A percentile compares a stretch with the other conserved stretches of the same genome.
These are phyloP conservation scores for Brotogeris chrysoptera DNA, from an alignment of 2,797 vertebrate species.

Conservation along the genomic window DNA sequence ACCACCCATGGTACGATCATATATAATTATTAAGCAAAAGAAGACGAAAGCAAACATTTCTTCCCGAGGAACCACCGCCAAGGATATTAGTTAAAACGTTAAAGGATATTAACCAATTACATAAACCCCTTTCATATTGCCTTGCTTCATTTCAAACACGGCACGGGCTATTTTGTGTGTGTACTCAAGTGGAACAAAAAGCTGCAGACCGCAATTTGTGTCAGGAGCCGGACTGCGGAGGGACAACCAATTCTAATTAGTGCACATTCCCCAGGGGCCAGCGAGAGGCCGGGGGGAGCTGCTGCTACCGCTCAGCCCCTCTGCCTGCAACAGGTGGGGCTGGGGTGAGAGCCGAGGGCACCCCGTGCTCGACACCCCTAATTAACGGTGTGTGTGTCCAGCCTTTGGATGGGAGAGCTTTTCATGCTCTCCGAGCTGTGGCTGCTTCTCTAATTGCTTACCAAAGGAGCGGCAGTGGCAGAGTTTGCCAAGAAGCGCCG, in stretches of 20 bases:
- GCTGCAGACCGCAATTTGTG: slow-evolving; percentile 87
- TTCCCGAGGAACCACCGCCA: slow-evolving; percentile 64
- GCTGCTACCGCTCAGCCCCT: slow-evolving; percentile 65
- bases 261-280: slow-evolving; percentile 81
- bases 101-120: slow-evolving; percentile 82
- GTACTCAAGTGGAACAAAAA: slow-evolving; percentile 86
- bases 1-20: slow-evolving; percentile 57
- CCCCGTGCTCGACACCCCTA: slow-evolving; percentile 77
- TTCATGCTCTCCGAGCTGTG: background rate
- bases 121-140: slow-evolving; percentile 82
- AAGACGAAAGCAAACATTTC: slow-evolving; percentile 66
- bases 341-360: slow-evolving; percentile 76
- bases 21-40: slow-evolving; percentile 73
- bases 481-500: slow-evolving; percentile 59
- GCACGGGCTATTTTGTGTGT: slow-evolving; percentile 84
- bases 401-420: slow-evolving; percentile 75
- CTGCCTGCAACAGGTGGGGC: slow-evolving; percentile 81
- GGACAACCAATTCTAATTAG: slow-evolving; percentile 90
- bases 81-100: slow-evolving; percentile 81
- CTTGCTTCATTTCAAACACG: slow-evolving; percentile 83
- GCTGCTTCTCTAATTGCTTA: slow-evolving; percentile 69
- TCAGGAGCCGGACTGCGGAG: slow-evolving; percentile 82
- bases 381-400: slow-evolving; percentile 71
- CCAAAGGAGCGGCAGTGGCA: slow-evolving; percentile 66
- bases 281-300: slow-evolving; percentile 73